Base-by-base conservation (phyloP, 1,140 invertebrate genomes). In the Drosophila sp. region DNA sequence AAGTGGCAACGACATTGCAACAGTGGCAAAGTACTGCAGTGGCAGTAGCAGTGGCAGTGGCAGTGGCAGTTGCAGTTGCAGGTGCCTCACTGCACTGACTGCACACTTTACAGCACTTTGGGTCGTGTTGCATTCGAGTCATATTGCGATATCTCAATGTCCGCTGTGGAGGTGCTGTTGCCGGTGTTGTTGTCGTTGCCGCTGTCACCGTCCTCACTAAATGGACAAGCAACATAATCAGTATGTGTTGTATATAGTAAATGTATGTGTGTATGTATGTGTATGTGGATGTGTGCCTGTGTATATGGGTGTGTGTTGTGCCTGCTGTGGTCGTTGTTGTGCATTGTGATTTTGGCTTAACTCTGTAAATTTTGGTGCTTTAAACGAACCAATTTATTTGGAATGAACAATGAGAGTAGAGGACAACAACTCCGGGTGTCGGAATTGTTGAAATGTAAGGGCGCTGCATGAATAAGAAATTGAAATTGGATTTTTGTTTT, bases 121-220 rank as follows among this genome's bases (percentile, higher is more conserved):
- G 62, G 32, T 32, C 72, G 77, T 16, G 53, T 32, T 43, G 67
- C 46, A 27, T 45, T 32, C 38, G 51, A 57, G n/a, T 80, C 74
- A 53, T 70, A 50, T 77, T 84, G 78, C 53, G 89, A 83, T 72
- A 90, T 84, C 43, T 90, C 89, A 75, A 90, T 79, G 70, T 90
- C 80, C 57, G 67, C 64, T 38, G 82, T 81, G 40, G 69, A 66
- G 64, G 9, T 21, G 64, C 72, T 86, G 53, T 66, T 71, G 32
- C 48, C 32, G 48, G 32, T 48, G 45, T 16, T 29, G 69, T 71
- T 89, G 51, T 64, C 67, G 34, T 50, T 65, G 54, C 29, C 74
- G 32, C 72, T 73, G 59, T 27, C 78, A 72, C 34, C 72, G 59
- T 81, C 89, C 75, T 78, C 74, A 69, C 87, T 90, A 81, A 78